Conservation (phyloP, 2,797 vertebrate genomes). For the Tragelaphus oryx region DNA sequence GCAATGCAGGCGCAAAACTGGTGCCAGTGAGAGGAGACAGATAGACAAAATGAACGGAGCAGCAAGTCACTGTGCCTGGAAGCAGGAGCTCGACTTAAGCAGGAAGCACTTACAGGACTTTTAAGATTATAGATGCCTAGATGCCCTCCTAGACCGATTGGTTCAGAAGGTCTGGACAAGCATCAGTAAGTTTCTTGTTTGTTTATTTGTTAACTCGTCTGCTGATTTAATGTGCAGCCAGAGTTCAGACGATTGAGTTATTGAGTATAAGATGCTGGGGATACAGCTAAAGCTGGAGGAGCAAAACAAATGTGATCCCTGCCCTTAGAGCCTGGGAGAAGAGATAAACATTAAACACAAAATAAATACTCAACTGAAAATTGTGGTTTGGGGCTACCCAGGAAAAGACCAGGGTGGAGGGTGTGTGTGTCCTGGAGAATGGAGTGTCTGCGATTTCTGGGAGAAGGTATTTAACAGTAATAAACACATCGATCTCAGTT, state of each 20-base stretch:
- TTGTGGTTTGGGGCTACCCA: slow-evolving; percentile 28
- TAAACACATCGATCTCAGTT: not conserved
- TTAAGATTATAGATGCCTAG: not conserved
- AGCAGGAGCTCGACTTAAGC: not conserved
- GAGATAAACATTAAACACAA: slow-evolving; percentile 48
- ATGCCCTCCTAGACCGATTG: not conserved
- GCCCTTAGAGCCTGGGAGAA: not conserved
- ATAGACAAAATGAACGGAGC: not conserved
- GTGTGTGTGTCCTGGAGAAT: not conserved
- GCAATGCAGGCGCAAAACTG: not conserved
- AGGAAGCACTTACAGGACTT: not conserved
- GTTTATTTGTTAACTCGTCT: slow-evolving; percentile 3
- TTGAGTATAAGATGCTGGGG: not conserved
- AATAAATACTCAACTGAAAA: slow-evolving; percentile 34
- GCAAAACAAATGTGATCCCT: not conserved
- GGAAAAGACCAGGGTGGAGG: not conserved
- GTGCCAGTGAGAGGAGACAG: not conserved
- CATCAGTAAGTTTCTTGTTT: not conserved
- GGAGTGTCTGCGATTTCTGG: not conserved
- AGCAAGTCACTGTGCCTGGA: too few relatives aligned
- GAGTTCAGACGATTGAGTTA: not conserved
- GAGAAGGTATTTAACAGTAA: slow-evolving; percentile 4
- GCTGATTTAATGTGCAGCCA: not conserved
- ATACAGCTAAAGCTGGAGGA: not conserved
- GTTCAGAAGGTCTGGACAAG: not conserved